Conservation (phyloP, 2,888 invertebrate species). For the Tenthredo mesomela region DNA sequence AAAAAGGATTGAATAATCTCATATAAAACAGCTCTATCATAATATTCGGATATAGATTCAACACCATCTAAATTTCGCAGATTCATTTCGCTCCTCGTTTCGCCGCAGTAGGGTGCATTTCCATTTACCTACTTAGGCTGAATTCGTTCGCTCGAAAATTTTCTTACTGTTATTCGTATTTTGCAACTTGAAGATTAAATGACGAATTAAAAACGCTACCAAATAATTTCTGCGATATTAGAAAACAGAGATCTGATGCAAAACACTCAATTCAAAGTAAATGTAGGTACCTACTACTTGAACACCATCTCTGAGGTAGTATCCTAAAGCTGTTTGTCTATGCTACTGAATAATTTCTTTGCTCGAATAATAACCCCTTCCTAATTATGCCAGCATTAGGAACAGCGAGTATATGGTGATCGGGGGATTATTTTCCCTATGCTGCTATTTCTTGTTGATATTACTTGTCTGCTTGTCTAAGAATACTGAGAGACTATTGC, state of each 20-base stretch:
- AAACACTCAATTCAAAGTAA: neutral
- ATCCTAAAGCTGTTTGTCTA: neutral
- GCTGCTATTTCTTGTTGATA: too few species aligned
- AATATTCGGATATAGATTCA: neutral
- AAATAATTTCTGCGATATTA: neutral
- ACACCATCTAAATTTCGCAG: neutral
- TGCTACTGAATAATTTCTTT: conserved; percentile 22
- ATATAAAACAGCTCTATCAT: neutral
- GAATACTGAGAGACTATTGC: neutral
- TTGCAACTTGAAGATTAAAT: neutral
- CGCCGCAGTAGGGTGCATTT: neutral
- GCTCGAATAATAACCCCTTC: neutral
- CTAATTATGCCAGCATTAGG: conserved; percentile 2
- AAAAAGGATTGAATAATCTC: neutral
- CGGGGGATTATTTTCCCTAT: conserved; percentile 2
- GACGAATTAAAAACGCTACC: neutral
- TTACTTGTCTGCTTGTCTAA: neutral
- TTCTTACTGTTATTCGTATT: neutral
- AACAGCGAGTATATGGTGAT: neutral
- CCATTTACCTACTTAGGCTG: neutral
- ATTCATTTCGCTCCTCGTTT: neutral
- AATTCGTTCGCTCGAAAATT: neutral
- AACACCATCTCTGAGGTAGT: neutral
- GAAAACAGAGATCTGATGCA: neutral
- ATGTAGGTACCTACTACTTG: too few species aligned